phyloP scores from a whole-genome alignment of 2,797 vertebrate genomes.

The Cirrhinus mrigala region DNA sequence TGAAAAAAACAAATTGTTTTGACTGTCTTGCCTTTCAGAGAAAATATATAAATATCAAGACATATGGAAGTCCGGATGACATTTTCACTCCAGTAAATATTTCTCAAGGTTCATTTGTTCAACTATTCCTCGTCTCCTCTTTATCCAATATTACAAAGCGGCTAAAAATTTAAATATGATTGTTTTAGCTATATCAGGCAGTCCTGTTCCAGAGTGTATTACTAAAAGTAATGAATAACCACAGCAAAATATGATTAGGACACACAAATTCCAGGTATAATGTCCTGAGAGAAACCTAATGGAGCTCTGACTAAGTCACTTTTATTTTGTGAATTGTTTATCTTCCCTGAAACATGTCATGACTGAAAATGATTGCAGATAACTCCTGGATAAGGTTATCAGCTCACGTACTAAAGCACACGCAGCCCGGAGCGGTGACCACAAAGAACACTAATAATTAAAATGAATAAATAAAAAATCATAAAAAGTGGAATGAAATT shows the following conservation, averaged over 20 bases:
- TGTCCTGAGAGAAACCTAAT: conserved; percentile 28
- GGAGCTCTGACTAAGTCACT: conserved; percentile 25
- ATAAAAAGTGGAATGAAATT: conserved; percentile 25
- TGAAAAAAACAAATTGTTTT: not conserved
- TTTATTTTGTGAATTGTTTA: conserved; percentile 39
- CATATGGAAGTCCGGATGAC: not conserved
- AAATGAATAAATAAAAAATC: conserved; percentile 7
- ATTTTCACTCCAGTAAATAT: not conserved
- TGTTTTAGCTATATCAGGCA: conserved; percentile 1
- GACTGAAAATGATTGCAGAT: conserved; percentile 40
- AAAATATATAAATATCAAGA: not conserved
- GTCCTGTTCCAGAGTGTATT: not conserved
- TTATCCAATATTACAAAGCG: not conserved
- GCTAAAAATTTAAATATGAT: not conserved
- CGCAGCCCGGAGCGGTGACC: not conserved
- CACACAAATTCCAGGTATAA: conserved; percentile 40
- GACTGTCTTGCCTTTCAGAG: not conserved
- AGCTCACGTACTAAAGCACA: conserved; percentile 7
- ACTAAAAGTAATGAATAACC: conserved; percentile 44
- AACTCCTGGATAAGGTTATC: conserved; percentile 21
- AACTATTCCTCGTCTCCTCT: not conserved
- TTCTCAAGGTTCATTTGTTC: not conserved
- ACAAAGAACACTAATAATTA: conserved; percentile 34
- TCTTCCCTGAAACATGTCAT: conserved; percentile 30
- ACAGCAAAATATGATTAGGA: conserved; percentile 40